Evolutionary conservation across 1,140 invertebrate species (phyloP).

Genomic region (Pseudoatta argentina): DNA sequence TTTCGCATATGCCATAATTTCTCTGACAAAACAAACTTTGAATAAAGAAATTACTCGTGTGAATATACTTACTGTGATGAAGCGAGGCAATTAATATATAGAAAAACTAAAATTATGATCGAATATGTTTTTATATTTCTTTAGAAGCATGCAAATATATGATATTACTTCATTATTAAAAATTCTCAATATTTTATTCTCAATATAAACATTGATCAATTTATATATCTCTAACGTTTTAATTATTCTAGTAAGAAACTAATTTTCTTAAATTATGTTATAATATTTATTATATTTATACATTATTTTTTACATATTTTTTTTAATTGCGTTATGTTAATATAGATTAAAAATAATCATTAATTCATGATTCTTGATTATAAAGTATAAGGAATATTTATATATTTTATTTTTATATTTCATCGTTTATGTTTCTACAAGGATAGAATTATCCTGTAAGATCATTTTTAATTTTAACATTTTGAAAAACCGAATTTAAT

Average conservation of each 20-base stretch:
- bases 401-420: neutral
- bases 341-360: slow-evolving; percentile 6
- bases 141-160: neutral
- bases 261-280: slow-evolving; percentile 1
- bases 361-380: neutral
- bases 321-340: neutral
- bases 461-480: neutral
- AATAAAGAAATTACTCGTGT: slow-evolving; percentile 15
- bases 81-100: slow-evolving; percentile 14
- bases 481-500: neutral
- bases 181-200: neutral
- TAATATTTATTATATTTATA: slow-evolving; percentile 8
- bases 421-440: neutral
- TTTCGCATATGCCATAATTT: slow-evolving; percentile 23
- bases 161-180: neutral
- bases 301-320: slow-evolving; percentile 13
- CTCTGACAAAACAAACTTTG: slow-evolving; percentile 14
- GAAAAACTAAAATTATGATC: slow-evolving; percentile 11
- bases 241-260: neutral
- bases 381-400: neutral
- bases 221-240: neutral
- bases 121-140: slow-evolving; percentile 3
- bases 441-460: neutral
- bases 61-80: neutral
- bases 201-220: slow-evolving; percentile 9